Base-by-base conservation (phyloP, 2,113 vertebrate species). In the Heliornis fulica region DNA sequence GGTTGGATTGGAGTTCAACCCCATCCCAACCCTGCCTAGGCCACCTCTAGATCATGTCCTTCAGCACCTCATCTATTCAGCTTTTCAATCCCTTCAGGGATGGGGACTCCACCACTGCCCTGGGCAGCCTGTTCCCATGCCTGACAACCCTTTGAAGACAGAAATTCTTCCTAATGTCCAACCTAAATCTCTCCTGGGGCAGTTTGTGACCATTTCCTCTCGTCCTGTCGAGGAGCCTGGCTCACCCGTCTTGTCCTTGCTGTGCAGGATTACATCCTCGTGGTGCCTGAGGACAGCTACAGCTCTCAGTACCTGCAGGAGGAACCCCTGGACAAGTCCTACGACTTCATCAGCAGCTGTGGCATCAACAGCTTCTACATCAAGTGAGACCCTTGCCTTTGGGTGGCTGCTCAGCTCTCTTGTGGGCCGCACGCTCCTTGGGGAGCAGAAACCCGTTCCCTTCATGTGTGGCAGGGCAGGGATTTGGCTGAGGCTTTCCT, bases 331-430 rank as follows among this genome's bases (percentile, higher is more conserved):
- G 99, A 99, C 95, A 99, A 99, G 66, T 99, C 99, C 3, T 99
- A 99, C 1, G 98, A 99, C 96, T 99, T 99, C 94, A 99, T 99
- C 97, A 99, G 98, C 97, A 98, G 85, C 93, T 99, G 99, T 5
- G 98, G 99, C n/a, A 93, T 98, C 87, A 99, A 98, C 61, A 98
- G 99, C 92, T 99, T 99, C 96, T 97, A 99, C 86, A 96, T 99
- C 97, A 98, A 98, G 99, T 99, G 96, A 96, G 98, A 71, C n/a
- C 23, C 21, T 76, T 83, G 80, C 41, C 46, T 48, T 38, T 69
- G 80, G 22, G 36, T 70, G n/a, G 40, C 56, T 4, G 2, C 43
- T 68, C 13, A 65, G 45, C 40, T 66, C 8, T 14, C 28, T n/a
- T 1, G 0, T 4, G 18, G 13, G 61, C 38, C 88, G 45, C 48